A percentile compares a stretch with the other conserved stretches of the same genome.
Conservation (phyloP, 2,797 vertebrate genomes). For the Acanthurus lineatus region DNA sequence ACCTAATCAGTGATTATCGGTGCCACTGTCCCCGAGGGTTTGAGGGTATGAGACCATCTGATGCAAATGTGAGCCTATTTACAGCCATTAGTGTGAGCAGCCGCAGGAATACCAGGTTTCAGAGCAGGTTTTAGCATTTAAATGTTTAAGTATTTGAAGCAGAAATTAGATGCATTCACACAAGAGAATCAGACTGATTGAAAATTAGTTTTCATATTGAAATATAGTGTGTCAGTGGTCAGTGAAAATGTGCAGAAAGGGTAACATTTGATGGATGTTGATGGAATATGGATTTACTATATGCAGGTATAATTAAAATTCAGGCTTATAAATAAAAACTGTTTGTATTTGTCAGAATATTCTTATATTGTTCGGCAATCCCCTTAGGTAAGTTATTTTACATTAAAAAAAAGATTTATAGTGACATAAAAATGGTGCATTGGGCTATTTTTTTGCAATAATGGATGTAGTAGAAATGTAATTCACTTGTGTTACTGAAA, state of each 20-base stretch:
- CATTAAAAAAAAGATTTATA: conserved; percentile 3
- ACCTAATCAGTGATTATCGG: conserved; percentile 84
- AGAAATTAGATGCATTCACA: not conserved
- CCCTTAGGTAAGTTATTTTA: not conserved
- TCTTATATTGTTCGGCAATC: not conserved
- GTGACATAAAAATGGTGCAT: not conserved
- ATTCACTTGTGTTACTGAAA: not conserved
- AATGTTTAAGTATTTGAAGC: conserved; percentile 11
- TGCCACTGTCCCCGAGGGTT: conserved; percentile 85
- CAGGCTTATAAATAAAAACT: not conserved
- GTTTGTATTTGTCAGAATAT: not conserved
- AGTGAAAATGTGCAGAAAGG: not conserved
- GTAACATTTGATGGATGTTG: not conserved
- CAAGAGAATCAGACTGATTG: not conserved
- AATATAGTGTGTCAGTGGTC: not conserved
- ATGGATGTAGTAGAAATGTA: not conserved
- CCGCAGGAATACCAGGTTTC: conserved; percentile 9
- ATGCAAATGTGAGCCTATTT: conserved; percentile 60
- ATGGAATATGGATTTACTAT: not conserved
- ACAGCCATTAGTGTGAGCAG: conserved; percentile 23
- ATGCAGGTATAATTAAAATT: not conserved
- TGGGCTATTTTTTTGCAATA: conserved; percentile 2
- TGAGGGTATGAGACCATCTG: conserved; percentile 84
- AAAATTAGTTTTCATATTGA: not conserved
- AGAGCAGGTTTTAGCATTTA: not conserved